These are phyloP conservation scores for Tribolium castaneum DNA, from an alignment of 1,140 invertebrate genomes.

Conservation along the genomic window DNA sequence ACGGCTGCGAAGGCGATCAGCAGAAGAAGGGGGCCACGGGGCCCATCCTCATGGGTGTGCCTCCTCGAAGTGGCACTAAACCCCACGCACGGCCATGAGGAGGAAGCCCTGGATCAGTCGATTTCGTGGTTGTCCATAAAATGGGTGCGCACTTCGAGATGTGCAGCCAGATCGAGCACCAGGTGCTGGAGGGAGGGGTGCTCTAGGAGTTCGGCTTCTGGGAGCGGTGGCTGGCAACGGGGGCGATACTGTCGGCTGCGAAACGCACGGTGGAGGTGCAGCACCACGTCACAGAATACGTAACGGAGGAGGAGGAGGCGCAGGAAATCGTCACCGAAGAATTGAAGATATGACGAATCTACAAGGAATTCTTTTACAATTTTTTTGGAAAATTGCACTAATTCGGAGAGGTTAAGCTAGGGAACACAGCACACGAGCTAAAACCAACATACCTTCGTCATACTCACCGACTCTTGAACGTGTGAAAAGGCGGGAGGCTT, in stretches of 20 bases:
- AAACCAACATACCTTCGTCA: conserved; percentile 55
- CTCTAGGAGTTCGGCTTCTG: conserved; percentile 90
- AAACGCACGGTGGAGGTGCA: conserved; percentile 86
- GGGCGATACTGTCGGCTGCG: conserved; percentile 86
- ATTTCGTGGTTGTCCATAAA: conserved; percentile 78
- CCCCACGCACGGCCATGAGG: conserved; percentile 60
- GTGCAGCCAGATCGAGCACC: conserved; percentile 83
- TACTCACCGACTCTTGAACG: conserved; percentile 85
- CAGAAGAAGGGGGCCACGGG: conserved; percentile 35
- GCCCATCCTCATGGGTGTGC: conserved; percentile 58
- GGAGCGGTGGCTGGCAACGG: conserved; percentile 85
- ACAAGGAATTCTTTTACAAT: conserved; percentile 46
- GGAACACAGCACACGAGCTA: too few relatives aligned
- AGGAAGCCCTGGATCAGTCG: conserved; percentile 73
- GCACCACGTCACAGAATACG: conserved; percentile 91
- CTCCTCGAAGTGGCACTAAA: conserved; percentile 47
- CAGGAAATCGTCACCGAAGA: conserved; percentile 95
- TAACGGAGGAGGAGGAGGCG: conserved; percentile 88
- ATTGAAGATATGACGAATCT: conserved; percentile 86
- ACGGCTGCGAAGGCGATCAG: conserved; percentile 44
- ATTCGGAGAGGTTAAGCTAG: too few relatives aligned
- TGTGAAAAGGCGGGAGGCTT: conserved; percentile 86
- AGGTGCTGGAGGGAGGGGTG: conserved; percentile 84
- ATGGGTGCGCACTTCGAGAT: conserved; percentile 83
- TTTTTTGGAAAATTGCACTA: too few relatives aligned